Percentiles rank a stretch among this genome's conserved stretches.
Conservation (phyloP, 2,113 vertebrate species). For the Mus pahari region DNA sequence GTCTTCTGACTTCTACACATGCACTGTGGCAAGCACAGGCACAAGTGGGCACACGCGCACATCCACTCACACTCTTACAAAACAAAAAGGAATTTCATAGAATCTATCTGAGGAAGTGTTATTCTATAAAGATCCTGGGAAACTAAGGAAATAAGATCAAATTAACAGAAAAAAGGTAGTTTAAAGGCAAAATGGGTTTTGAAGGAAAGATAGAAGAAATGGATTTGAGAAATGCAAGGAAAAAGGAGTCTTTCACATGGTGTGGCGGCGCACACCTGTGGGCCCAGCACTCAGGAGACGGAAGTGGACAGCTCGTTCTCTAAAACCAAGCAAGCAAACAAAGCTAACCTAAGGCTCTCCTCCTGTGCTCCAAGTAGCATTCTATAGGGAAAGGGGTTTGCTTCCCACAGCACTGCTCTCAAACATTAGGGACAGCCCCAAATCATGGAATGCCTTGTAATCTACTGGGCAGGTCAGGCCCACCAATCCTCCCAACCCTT, state of each 20-base stretch:
- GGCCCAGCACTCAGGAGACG: neutral
- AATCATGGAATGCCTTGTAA: neutral
- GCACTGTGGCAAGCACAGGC: neutral
- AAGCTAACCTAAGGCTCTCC: neutral
- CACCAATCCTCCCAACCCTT: slow-evolving; percentile 21
- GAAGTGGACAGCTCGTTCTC: neutral
- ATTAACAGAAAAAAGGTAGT: slow-evolving; percentile 30
- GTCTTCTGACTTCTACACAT: neutral
- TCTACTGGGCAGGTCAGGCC: neutral
- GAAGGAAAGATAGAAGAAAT: slow-evolving; percentile 44
- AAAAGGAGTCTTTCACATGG: neutral
- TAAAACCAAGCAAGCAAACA: neutral
- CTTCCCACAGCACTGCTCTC: neutral
- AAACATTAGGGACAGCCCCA: neutral
- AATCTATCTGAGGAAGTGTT: slow-evolving; percentile 37
- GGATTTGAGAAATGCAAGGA: slow-evolving; percentile 46
- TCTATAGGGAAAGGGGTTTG: neutral
- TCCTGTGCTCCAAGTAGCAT: neutral
- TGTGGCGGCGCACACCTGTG: neutral
- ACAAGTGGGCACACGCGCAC: neutral
- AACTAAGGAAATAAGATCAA: slow-evolving; percentile 55
- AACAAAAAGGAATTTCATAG: neutral
- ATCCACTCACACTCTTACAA: neutral
- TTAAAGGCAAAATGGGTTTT: slow-evolving; percentile 44
- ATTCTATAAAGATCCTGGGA: slow-evolving; percentile 14